A percentile compares a stretch with the other conserved stretches of the same genome.
Conservation (phyloP, 2,113 vertebrate species). For the Gasterosteus aculeatus region DNA sequence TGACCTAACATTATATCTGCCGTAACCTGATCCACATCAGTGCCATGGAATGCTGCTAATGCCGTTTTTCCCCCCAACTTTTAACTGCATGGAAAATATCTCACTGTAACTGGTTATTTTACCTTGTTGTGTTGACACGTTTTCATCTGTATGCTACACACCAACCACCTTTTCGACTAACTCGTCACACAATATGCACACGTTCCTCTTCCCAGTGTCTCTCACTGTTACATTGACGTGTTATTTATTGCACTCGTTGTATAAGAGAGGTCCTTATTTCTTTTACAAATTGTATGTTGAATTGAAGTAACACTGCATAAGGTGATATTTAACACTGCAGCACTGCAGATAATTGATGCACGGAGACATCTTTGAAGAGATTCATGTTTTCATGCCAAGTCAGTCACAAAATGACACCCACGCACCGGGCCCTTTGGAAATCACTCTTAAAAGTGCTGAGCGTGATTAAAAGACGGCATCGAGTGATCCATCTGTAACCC, state of each 20-base stretch:
- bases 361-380: conserved; percentile 5
- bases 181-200: conserved; percentile 27
- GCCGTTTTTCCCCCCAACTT: conserved; percentile 63
- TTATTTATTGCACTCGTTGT: conserved; percentile 1
- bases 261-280: background rate
- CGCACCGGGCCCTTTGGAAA: conserved; percentile 16
- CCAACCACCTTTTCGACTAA: conserved; percentile 46
- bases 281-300: background rate
- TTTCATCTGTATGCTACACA: conserved; percentile 63
- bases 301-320: background rate
- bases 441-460: conserved; percentile 40
- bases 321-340: background rate
- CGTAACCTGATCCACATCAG: conserved; percentile 91
- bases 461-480: conserved; percentile 64
- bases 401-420: conserved; percentile 27
- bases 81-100: conserved; percentile 71
- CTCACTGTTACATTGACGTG: background rate
- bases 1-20: conserved; percentile 83
- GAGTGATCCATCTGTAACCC: conserved; percentile 66
- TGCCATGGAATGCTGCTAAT: conserved; percentile 93
- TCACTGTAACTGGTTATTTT: conserved; percentile 60
- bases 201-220: conserved; percentile 8
- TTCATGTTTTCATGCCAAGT: conserved; percentile 29
- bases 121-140: conserved; percentile 49
- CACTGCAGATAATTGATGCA: background rate